Conservation (phyloP, 1,140 invertebrate species). For the Bursaphelenchus mucronatus region DNA sequence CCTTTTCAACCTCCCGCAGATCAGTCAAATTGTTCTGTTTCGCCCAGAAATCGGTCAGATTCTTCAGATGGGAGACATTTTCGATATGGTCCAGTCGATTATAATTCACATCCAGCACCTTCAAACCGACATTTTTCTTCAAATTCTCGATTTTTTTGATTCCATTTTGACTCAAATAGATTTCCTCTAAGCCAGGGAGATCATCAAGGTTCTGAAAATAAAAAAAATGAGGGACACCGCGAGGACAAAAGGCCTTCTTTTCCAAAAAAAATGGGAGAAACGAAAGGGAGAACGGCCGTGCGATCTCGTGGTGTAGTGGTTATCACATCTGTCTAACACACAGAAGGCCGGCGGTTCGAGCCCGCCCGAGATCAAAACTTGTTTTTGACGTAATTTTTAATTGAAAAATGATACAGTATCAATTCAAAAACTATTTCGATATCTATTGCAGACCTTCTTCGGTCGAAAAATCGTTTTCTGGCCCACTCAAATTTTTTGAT, state of each 20-base stretch:
- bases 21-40: conserved; percentile 43
- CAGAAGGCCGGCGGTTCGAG: conserved; percentile 32
- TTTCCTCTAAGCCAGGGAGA: conserved; percentile 73
- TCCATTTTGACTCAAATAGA: conserved; percentile 92
- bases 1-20: conserved; percentile 39
- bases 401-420: too few species aligned
- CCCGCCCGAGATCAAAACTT: conserved; percentile 27
- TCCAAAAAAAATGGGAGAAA: too few species aligned
- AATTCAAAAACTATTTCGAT: too few species aligned
- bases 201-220: conserved; percentile 69
- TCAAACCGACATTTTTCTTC: conserved; percentile 56
- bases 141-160: conserved; percentile 71
- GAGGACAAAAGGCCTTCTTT: too few species aligned
- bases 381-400: too few species aligned
- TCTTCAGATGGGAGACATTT: conserved; percentile 37
- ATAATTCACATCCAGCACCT: conserved; percentile 49
- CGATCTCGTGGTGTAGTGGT: background rate
- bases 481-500: too few species aligned
- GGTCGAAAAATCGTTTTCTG: too few species aligned
- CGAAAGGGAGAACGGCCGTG: too few species aligned
- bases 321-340: conserved; percentile 33
- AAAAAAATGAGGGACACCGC: too few species aligned
- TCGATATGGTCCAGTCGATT: conserved; percentile 42
- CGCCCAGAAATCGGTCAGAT: conserved; percentile 53
- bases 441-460: too few species aligned